Evolutionary conservation across 1,140 invertebrate genomes (phyloP).

Genomic region (Sitophilus oryzae): DNA sequence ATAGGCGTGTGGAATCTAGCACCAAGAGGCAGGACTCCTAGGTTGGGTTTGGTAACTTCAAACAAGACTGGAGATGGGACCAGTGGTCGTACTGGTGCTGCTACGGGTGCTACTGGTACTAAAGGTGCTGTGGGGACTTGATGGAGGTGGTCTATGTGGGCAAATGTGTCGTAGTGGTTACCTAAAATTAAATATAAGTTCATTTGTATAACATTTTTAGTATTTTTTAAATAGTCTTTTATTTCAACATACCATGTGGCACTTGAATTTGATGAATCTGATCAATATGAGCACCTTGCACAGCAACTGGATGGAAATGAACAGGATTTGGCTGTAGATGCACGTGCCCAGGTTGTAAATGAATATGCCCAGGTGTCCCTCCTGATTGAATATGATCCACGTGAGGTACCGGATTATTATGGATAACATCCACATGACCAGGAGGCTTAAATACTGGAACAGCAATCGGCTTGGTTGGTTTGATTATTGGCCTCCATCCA

Average conservation of each 20-base stretch:
- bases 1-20: constrained; percentile 25
- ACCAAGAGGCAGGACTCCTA: constrained; percentile 32
- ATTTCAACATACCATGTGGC: constrained; percentile 16
- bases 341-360: background rate
- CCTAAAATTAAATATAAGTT: constrained; percentile 10
- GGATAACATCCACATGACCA: constrained; percentile 22
- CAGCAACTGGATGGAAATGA: constrained; percentile 4
- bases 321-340: background rate
- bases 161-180: constrained; percentile 20
- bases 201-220: too few relatives aligned
- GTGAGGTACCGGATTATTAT: constrained; percentile 21
- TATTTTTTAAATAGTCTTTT: too few relatives aligned
- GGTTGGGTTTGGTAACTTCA: constrained; percentile 33
- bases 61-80: constrained; percentile 26
- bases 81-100: constrained; percentile 17
- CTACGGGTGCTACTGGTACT: constrained; percentile 7
- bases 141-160: constrained; percentile 21
- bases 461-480: constrained; percentile 8
- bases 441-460: constrained; percentile 21
- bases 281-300: constrained; percentile 15
- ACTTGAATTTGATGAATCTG: constrained; percentile 20
- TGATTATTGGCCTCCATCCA: constrained; percentile 22
- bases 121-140: constrained; percentile 8
- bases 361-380: constrained; percentile 4
- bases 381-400: constrained; percentile 10